Evolutionary conservation across 1,140 invertebrate species (phyloP).

Genomic region (Whitmania pigra): DNA sequence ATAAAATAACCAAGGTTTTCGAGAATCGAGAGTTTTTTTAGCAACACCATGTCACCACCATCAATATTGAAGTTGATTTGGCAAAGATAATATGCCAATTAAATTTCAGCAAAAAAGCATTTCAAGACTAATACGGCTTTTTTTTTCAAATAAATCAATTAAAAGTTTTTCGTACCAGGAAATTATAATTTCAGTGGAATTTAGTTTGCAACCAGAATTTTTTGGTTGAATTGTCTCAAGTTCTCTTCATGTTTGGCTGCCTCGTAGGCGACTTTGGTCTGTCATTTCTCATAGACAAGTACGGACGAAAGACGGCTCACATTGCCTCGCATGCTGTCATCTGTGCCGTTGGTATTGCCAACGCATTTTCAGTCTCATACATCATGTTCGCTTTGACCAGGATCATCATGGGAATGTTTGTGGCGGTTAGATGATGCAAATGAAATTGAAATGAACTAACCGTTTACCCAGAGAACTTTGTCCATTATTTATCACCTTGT

Average conservation of each 20-base stretch:
- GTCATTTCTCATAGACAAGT: constrained; percentile 28
- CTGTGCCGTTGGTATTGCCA: constrained; percentile 8
- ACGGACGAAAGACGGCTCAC: constrained; percentile 27
- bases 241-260: constrained; percentile 27
- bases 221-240: constrained; percentile 33
- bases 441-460: too few species aligned
- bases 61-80: too few species aligned
- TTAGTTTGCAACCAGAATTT: constrained; percentile 36
- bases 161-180: too few species aligned
- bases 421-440: background rate
- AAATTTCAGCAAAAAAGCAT: too few species aligned
- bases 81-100: too few species aligned
- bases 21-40: too few species aligned
- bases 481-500: too few species aligned
- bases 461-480: too few species aligned
- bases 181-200: constrained; percentile 30
- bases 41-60: too few species aligned
- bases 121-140: too few species aligned
- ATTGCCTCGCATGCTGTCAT: background rate
- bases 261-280: constrained; percentile 27
- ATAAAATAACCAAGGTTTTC: too few species aligned
- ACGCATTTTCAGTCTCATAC: constrained; percentile 6
- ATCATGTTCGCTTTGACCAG: constrained; percentile 7
- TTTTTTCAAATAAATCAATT: too few species aligned
- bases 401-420: constrained; percentile 5